Percentiles rank a stretch among this genome's conserved stretches.
Evolutionary conservation across 1,140 invertebrate species (phyloP).

Genomic region (Caerostris darwini): DNA sequence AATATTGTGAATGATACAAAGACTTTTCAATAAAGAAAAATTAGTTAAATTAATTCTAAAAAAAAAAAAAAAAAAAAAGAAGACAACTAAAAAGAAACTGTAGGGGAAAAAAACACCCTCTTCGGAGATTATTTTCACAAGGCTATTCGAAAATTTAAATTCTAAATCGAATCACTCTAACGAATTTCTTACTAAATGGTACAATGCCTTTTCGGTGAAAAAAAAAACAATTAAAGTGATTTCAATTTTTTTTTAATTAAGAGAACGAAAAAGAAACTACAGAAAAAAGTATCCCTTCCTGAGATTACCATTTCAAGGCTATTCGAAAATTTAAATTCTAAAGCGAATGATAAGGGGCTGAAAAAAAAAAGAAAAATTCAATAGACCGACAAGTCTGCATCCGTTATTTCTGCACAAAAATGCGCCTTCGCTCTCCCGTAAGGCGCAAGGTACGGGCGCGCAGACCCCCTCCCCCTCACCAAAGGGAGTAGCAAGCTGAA

Average conservation of each 20-base stretch:
- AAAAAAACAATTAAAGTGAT: no score
- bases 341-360: background rate
- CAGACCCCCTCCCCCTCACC: slow-evolving; percentile 46
- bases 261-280: background rate
- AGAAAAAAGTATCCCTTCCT: background rate
- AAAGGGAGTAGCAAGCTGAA: slow-evolving; percentile 56
- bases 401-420: slow-evolving; percentile 51
- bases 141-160: no score
- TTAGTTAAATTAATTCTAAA: no score
- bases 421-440: slow-evolving; percentile 48
- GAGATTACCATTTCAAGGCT: background rate
- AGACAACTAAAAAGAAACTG: no score
- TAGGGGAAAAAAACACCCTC: background rate
- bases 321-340: slow-evolving; percentile 20
- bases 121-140: no score
- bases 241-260: background rate
- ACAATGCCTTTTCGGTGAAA: no score
- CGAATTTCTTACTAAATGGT: no score
- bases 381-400: background rate
- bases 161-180: background rate
- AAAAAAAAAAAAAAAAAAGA: no score
- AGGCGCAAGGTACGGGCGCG: slow-evolving; percentile 77
- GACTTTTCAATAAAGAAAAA: no score
- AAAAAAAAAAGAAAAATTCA: background rate
- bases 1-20: no score